These are phyloP conservation scores for Myotis brandtii DNA, from an alignment of 2,113 vertebrate species.

Conservation along the genomic window DNA sequence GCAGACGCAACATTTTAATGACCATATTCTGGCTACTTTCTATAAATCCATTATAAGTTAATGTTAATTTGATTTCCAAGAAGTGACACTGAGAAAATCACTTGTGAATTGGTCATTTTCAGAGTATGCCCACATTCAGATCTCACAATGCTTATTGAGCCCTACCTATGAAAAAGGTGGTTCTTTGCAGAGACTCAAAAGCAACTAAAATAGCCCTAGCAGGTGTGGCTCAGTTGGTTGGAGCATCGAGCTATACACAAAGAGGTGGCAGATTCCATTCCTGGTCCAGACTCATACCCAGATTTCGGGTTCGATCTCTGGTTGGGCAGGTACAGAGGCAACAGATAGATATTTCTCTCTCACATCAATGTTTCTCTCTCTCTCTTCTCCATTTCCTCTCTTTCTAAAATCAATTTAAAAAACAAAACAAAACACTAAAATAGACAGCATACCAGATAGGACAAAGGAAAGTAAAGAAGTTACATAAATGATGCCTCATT, in stretches of 20 bases:
- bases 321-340: too few species aligned
- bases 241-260: too few species aligned
- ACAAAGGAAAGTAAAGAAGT: background rate
- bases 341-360: background rate
- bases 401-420: background rate
- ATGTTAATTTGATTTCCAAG: background rate
- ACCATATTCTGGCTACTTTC: background rate
- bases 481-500: background rate
- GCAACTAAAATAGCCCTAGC: background rate
- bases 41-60: background rate
- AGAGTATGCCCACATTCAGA: background rate
- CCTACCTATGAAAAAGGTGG: background rate
- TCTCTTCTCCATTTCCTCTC: background rate
- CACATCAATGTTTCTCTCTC: background rate
- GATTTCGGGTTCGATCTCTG: too few species aligned
- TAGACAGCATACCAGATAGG: background rate
- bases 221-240: too few species aligned
- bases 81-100: background rate
- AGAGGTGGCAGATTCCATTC: too few species aligned
- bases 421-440: background rate
- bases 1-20: background rate
- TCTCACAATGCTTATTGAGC: background rate
- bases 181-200: constrained; percentile 13
- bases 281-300: too few species aligned
- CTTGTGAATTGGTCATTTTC: background rate